Evolutionary conservation across 2,797 vertebrate species (phyloP).

Genomic region (Acestrorhynchus altus): DNA sequence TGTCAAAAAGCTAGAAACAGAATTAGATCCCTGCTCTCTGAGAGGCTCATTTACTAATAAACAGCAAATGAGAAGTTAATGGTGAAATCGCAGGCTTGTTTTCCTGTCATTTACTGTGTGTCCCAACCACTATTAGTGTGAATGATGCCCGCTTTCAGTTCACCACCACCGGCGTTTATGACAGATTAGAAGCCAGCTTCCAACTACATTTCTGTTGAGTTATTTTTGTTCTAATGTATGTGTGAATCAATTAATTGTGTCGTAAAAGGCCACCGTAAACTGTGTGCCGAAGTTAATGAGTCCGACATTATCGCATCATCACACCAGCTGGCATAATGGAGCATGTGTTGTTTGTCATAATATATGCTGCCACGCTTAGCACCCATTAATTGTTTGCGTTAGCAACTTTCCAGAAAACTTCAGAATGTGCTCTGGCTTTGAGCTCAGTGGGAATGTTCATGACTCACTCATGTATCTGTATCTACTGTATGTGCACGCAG

Average conservation of each 20-base stretch:
- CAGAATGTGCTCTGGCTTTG: background rate
- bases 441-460: conserved; percentile 3
- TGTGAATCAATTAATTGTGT: conserved; percentile 98
- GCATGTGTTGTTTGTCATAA: conserved; percentile 99
- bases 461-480: background rate
- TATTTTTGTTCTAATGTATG: conserved; percentile 99
- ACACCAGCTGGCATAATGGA: conserved; percentile 97
- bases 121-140: conserved; percentile 61
- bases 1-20: background rate
- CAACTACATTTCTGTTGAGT: conserved; percentile 91
- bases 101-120: conserved; percentile 56
- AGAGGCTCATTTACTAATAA: conserved; percentile 30
- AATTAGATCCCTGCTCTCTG: background rate
- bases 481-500: background rate
- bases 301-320: conserved; percentile 97
- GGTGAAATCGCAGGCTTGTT: conserved; percentile 43
- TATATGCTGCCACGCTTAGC: conserved; percentile 93
- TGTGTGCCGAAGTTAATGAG: conserved; percentile 98
- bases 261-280: conserved; percentile 96
- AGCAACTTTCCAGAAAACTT: conserved; percentile 82
- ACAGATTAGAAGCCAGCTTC: conserved; percentile 86
- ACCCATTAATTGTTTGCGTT: conserved; percentile 92
- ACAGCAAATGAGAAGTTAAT: conserved; percentile 37
- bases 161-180: conserved; percentile 79
- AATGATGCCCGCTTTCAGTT: conserved; percentile 61